Evolutionary conservation across 2,888 invertebrate genomes (phyloP).

Genomic region (Gastrophysa polygoni): DNA sequence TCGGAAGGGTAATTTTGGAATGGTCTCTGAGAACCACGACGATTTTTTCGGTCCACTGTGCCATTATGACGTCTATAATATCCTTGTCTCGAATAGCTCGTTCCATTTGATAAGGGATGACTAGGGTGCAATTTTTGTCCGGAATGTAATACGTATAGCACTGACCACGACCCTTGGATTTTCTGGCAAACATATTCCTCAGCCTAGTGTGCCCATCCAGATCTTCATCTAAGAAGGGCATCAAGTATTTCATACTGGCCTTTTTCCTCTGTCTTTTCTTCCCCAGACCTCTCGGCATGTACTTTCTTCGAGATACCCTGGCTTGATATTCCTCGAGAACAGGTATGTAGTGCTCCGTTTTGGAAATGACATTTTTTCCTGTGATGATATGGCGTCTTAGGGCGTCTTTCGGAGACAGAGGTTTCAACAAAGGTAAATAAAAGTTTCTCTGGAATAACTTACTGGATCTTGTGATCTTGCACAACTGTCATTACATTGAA

Average conservation of each 20-base stretch:
- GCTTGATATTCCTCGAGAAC: constrained; percentile 64
- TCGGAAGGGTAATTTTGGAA: constrained; percentile 71
- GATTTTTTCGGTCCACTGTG: constrained; percentile 75
- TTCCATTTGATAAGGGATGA: constrained; percentile 75
- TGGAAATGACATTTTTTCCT: constrained; percentile 75
- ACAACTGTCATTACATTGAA: constrained; percentile 66
- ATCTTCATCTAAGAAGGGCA: constrained; percentile 52
- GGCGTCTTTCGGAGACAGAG: constrained; percentile 83
- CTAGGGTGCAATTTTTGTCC: constrained; percentile 74
- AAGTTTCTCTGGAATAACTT: constrained; percentile 81
- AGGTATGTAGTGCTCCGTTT: constrained; percentile 80
- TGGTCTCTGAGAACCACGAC: constrained; percentile 73
- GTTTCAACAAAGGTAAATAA: constrained; percentile 80
- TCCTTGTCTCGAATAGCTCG: constrained; percentile 78
- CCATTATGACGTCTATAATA: constrained; percentile 76
- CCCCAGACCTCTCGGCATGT: constrained; percentile 51
- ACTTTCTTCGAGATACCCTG: constrained; percentile 47
- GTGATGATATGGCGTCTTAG: constrained; percentile 80
- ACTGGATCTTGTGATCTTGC: constrained; percentile 81
- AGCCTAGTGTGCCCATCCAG: constrained; percentile 52
- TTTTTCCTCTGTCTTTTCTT: constrained; percentile 53
- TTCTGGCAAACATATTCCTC: constrained; percentile 59
- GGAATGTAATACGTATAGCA: constrained; percentile 75
- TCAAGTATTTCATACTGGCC: constrained; percentile 50
- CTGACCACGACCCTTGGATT: constrained; percentile 64